Conservation (phyloP, 2,797 vertebrate genomes). For the Xenentodon cancila region DNA sequence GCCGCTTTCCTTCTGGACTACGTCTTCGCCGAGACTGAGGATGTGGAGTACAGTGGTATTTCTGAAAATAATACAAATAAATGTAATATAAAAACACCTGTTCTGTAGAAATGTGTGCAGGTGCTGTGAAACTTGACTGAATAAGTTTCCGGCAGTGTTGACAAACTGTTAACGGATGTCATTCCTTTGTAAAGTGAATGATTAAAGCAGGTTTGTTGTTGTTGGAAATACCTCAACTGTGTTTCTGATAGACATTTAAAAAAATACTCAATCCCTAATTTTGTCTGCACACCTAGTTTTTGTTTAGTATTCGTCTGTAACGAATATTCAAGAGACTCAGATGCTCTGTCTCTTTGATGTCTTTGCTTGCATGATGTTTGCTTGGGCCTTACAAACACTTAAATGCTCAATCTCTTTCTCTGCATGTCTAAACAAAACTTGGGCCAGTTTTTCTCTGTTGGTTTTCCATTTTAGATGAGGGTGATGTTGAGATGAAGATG, state of each 20-base stretch:
- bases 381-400: constrained; percentile 9
- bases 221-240: constrained; percentile 19
- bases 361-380: constrained; percentile 2
- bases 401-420: not conserved
- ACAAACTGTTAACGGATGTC: constrained; percentile 5
- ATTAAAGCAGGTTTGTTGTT: not conserved
- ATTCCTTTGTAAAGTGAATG: not conserved
- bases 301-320: not conserved
- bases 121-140: constrained; percentile 7
- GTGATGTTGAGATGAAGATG: constrained; percentile 78
- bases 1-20: constrained; percentile 90
- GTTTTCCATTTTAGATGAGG: constrained; percentile 42
- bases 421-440: not conserved
- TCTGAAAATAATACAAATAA: not conserved
- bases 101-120: constrained; percentile 4
- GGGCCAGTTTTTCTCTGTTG: not conserved
- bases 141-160: constrained; percentile 5
- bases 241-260: constrained; percentile 17
- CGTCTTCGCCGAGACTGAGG: constrained; percentile 80
- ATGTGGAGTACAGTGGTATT: constrained; percentile 48
- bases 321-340: not conserved
- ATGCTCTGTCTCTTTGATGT: not conserved
- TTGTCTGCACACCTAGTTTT: not conserved
- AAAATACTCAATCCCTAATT: constrained; percentile 4
- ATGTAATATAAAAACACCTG: not conserved